Evolutionary conservation across 2,797 vertebrate genomes (phyloP).

Genomic region (Acrossocheilus wenchowensis): DNA sequence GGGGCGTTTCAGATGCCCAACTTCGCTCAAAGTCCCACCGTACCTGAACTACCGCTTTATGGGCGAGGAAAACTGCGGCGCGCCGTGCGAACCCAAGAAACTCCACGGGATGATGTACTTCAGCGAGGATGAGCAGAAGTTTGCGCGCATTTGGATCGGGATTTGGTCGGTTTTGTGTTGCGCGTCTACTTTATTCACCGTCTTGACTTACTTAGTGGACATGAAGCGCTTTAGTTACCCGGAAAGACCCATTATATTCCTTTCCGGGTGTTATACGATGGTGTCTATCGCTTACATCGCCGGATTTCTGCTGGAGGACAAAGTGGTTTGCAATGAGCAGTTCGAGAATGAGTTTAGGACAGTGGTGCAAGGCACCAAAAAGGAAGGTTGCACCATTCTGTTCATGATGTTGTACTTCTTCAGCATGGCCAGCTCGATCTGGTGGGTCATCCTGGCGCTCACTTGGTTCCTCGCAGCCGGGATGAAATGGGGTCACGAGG

Average conservation of each 20-base stretch:
- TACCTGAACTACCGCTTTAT: constrained; percentile 95
- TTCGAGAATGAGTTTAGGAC: constrained; percentile 92
- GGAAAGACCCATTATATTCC: constrained; percentile 93
- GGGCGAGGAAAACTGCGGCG: constrained; percentile 92
- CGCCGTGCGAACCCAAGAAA: constrained; percentile 87
- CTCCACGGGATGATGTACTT: constrained; percentile 95
- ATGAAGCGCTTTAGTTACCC: constrained; percentile 97
- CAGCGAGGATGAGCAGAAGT: constrained; percentile 89
- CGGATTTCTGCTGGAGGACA: constrained; percentile 91
- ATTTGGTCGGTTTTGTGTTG: constrained; percentile 96
- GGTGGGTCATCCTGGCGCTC: constrained; percentile 96
- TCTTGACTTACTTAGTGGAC: constrained; percentile 95
- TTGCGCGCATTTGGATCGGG: constrained; percentile 92
- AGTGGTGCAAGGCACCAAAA: constrained; percentile 94
- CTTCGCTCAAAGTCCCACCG: constrained; percentile 85
- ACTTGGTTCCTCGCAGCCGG: constrained; percentile 96
- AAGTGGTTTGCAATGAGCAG: constrained; percentile 90
- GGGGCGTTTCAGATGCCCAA: constrained; percentile 86
- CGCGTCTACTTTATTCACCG: constrained; percentile 93
- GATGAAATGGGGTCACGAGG: constrained; percentile 98
- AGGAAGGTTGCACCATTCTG: constrained; percentile 95
- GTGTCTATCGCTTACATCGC: constrained; percentile 93
- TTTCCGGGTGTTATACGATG: constrained; percentile 94
- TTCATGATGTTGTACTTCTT: constrained; percentile 99
- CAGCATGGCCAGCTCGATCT: constrained; percentile 98